phyloP scores from a whole-genome alignment of 2,797 vertebrate species.

The Sphenodon punctatus region DNA sequence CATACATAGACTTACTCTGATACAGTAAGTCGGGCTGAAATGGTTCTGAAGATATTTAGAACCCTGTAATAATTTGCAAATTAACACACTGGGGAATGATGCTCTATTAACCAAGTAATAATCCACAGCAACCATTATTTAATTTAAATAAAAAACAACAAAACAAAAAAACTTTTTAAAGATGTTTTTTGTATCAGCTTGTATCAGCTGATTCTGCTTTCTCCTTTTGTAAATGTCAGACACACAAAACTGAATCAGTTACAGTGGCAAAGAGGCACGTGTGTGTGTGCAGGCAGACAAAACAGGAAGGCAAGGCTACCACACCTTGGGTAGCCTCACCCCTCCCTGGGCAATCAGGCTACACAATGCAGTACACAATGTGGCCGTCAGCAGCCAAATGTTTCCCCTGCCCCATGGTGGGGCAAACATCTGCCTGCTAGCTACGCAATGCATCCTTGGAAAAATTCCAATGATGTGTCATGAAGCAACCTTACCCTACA shows the following conservation, averaged over 20 bases:
- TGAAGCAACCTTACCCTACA: too few relatives aligned
- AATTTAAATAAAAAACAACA: too few relatives aligned
- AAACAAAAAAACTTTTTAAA: constrained; percentile 26
- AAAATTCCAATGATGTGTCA: too few relatives aligned
- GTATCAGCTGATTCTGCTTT: background rate
- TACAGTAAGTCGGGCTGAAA: background rate
- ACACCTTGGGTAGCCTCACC: too few relatives aligned
- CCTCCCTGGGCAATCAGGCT: too few relatives aligned
- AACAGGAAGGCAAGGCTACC: too few relatives aligned
- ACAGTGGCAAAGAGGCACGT: background rate
- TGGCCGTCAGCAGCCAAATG: too few relatives aligned
- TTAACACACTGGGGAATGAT: constrained; percentile 24
- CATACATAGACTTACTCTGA: background rate
- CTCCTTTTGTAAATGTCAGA: background rate
- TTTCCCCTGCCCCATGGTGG: too few relatives aligned
- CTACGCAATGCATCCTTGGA: too few relatives aligned
- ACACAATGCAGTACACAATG: too few relatives aligned
- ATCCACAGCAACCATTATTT: background rate
- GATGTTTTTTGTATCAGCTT: background rate
- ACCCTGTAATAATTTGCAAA: constrained; percentile 7
- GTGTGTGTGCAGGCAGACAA: background rate
- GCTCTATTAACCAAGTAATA: constrained; percentile 11
- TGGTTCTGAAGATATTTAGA: background rate
- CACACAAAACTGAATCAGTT: background rate
- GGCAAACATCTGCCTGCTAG: too few relatives aligned